These are phyloP conservation scores for Heterocephalus glaber DNA, from an alignment of 2,113 vertebrate species.

Conservation along the genomic window DNA sequence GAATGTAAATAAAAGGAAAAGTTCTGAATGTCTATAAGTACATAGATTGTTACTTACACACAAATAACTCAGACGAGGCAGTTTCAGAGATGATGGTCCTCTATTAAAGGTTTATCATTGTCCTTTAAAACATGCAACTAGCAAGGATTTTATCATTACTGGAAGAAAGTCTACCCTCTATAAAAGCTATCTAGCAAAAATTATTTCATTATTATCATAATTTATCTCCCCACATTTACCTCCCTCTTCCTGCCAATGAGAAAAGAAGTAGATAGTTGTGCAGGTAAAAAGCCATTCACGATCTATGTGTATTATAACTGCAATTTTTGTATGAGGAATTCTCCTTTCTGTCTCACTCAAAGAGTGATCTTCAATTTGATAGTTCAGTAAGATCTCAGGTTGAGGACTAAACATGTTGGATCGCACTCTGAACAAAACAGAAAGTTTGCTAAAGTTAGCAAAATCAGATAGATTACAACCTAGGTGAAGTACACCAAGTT, in stretches of 20 bases:
- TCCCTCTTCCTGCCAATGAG: background rate
- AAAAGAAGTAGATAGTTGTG: background rate
- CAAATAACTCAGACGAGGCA: background rate
- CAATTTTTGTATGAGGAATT: background rate
- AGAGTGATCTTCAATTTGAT: background rate
- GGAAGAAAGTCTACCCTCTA: slow-evolving; percentile 31
- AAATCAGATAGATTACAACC: background rate
- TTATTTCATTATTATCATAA: background rate
- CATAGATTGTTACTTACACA: background rate
- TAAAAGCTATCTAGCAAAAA: background rate
- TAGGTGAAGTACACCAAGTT: background rate
- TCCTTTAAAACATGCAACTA: background rate
- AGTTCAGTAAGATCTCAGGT: background rate
- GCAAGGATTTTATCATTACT: background rate
- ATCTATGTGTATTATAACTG: background rate
- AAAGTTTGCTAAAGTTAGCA: background rate
- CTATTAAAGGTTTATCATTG: background rate
- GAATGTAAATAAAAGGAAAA: slow-evolving; percentile 23
- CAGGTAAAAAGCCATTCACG: background rate
- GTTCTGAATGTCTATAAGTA: background rate
- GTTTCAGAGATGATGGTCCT: background rate
- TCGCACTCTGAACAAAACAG: background rate
- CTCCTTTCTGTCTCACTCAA: background rate
- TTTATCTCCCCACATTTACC: background rate
- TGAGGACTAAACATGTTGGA: background rate